Base-by-base conservation (phyloP, 2,797 vertebrate genomes). In the Pogonophryne albipinna region DNA sequence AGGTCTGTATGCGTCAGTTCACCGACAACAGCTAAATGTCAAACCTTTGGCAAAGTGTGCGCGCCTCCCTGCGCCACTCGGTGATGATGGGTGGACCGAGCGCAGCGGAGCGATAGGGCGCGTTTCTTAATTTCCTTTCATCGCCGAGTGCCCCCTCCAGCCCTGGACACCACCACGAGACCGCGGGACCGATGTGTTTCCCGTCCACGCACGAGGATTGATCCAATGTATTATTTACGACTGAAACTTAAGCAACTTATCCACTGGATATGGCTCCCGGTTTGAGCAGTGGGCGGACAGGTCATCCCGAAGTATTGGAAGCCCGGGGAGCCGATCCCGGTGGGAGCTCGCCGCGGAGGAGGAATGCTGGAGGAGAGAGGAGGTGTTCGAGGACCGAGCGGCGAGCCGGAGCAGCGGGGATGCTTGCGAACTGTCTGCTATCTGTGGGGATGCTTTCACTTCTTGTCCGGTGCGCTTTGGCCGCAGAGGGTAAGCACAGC, bases 161-260 rank as follows among this genome's bases (percentile, higher is more conserved):
- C 86, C 82, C 82, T 78, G 89, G 90, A 92, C 92, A 79, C 83
- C 82, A 81, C 86, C 84, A 90, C 87, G 76, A 87, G 84, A 87
- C 87, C 85, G 80, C 84, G 84, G 87, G 76, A 85, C 83, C 78
- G 82, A 84, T 71, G 75, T 76, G 75, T 65, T 72, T 66, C 82
- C 83, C 77, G 73, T 81, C 86, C 82, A 72, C 81, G 57, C 86
- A 69, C 87, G 56, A 74, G 81, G 89, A 87, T 87, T 82, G 93
- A 92, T 91, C 95, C 91, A 76, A 96, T 96, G 95, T 90, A 94
- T 95, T 92, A 93, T 95, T 92, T 87, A 93, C 90, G 89, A 90
- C 79, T 86, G 72, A 90, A 88, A 93, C 89, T 93, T 92, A 87
- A 85, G 82, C 91, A 87, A 91, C 91, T 91, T 89, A 74, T 93